Conservation (phyloP, 2,797 vertebrate genomes). For the Furcifer pardalis region DNA sequence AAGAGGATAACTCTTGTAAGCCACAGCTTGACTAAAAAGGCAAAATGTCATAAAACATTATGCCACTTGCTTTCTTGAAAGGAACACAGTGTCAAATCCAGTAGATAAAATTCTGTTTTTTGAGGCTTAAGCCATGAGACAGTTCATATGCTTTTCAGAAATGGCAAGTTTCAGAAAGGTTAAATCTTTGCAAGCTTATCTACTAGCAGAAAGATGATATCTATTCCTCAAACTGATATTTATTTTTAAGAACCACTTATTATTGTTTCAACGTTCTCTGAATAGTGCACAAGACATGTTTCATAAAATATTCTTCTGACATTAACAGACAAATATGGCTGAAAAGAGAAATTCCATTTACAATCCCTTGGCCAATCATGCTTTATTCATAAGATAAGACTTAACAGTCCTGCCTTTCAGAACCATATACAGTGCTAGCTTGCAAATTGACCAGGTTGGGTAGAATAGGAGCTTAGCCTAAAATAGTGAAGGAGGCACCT, state of each 20-base stretch:
- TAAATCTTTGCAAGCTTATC: not conserved
- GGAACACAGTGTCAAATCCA: constrained; percentile 29
- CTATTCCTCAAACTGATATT: not conserved
- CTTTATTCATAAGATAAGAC: not conserved
- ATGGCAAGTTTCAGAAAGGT: constrained; percentile 20
- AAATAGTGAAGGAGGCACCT: too few species aligned
- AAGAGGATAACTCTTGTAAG: constrained; percentile 22
- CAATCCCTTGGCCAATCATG: not conserved
- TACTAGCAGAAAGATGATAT: not conserved
- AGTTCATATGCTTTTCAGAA: constrained; percentile 3
- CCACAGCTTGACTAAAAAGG: constrained; percentile 59
- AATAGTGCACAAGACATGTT: not conserved
- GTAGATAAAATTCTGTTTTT: constrained; percentile 25
- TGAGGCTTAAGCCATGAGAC: not conserved
- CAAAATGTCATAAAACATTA: constrained; percentile 27
- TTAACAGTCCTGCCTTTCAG: not conserved
- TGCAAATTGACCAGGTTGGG: too few species aligned
- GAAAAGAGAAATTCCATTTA: not conserved
- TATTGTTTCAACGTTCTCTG: not conserved
- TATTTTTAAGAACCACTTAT: not conserved
- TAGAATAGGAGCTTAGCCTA: too few species aligned
- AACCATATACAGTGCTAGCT: not conserved
- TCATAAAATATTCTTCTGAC: not conserved
- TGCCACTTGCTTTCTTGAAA: constrained; percentile 49
- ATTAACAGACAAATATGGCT: constrained; percentile 17